A percentile compares a stretch with the other conserved stretches of the same genome.
phyloP scores from a whole-genome alignment of 2,113 vertebrate species.

The Zosterops lateralis region DNA sequence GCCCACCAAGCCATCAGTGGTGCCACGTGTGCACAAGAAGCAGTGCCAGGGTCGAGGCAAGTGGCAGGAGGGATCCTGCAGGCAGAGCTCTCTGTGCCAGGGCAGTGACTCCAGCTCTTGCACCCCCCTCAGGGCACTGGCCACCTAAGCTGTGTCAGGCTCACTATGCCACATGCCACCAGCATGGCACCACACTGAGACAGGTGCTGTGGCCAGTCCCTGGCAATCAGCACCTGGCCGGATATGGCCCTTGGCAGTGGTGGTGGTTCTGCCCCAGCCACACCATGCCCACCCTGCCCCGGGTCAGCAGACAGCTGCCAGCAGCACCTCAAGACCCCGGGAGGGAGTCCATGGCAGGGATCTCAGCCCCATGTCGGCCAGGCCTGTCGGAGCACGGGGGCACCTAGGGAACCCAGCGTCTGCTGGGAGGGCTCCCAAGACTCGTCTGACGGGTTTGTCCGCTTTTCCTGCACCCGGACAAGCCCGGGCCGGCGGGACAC shows the following conservation, averaged over 20 bases:
- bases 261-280: rapidly evolving
- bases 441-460: slow-evolving; percentile 8
- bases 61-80: neutral
- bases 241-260: rapidly evolving
- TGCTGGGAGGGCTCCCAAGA: neutral
- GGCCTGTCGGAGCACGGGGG: neutral
- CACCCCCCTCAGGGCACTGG: neutral
- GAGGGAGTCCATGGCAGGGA: neutral
- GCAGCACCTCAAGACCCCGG: neutral
- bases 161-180: neutral
- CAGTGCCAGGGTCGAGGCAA: neutral
- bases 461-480: slow-evolving; percentile 43
- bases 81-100: neutral
- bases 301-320: neutral
- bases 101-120: neutral
- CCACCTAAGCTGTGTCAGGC: neutral
- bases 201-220: rapidly evolving
- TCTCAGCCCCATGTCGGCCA: neutral
- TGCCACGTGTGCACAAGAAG: rapidly evolving
- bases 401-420: neutral
- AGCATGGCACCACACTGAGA: rapidly evolving
- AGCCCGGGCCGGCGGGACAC: slow-evolving; percentile 28
- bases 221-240: rapidly evolving
- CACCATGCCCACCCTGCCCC: neutral
- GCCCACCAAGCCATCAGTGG: rapidly evolving